Evolutionary conservation across 2,888 invertebrate genomes (phyloP).

Genomic region (Xylota sylvarum): DNA sequence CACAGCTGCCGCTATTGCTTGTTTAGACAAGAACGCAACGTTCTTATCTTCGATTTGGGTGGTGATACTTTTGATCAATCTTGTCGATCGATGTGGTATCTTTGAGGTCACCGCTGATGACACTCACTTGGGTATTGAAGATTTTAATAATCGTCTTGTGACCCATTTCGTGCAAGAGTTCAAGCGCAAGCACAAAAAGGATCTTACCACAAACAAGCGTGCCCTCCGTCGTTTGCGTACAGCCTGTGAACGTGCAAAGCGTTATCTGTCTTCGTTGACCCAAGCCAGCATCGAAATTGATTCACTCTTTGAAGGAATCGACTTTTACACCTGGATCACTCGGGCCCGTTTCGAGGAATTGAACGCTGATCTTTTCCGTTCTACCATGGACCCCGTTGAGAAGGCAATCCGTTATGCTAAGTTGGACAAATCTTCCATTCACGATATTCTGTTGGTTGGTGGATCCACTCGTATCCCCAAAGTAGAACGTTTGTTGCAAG

Average conservation of each 20-base stretch:
- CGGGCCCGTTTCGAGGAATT: conserved; percentile 98
- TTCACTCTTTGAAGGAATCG: conserved; percentile 96
- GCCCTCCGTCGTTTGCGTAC: conserved; percentile 96
- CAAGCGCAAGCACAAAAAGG: conserved; percentile 97
- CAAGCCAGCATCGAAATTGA: conserved; percentile 98
- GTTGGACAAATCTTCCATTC: conserved; percentile 95
- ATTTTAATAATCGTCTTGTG: conserved; percentile 96
- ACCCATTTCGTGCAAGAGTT: conserved; percentile 96
- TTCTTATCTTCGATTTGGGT: conserved; percentile 94
- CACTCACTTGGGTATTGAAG: conserved; percentile 97
- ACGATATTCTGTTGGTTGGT: conserved; percentile 96
- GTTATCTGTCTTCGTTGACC: conserved; percentile 94
- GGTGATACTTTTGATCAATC: conserved; percentile 99
- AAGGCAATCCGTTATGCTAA: conserved; percentile 98
- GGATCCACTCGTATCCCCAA: conserved; percentile 99
- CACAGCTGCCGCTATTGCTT: conserved; percentile 96
- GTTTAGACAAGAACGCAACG: conserved; percentile 95
- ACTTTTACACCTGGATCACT: conserved; percentile 98
- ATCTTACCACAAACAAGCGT: conserved; percentile 93
- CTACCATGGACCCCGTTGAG: conserved; percentile 98
- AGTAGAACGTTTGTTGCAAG: conserved; percentile 97
- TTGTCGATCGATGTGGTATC: conserved; percentile 96
- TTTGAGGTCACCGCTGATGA: conserved; percentile 99
- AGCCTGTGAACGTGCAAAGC: conserved; percentile 95
- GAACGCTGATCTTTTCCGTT: conserved; percentile 97